Base-by-base conservation (phyloP, 2,888 invertebrate genomes). In the Seira musarum region DNA sequence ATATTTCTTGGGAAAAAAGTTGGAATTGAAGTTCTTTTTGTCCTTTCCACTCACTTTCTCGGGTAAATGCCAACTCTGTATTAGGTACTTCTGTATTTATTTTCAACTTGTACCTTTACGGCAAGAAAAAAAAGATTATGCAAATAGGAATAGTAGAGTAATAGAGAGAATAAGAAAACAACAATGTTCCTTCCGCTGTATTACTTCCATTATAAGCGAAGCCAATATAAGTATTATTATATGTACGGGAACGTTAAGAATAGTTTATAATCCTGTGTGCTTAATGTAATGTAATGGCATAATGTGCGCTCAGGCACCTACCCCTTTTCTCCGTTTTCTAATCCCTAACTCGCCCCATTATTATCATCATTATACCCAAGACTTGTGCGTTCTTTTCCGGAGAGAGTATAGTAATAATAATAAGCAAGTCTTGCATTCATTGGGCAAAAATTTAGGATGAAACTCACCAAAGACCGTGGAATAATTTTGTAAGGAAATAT, bases 241-340 rank as follows among this genome's bases (percentile, higher is more conserved):
- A 21, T 17, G 19, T 17, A 24, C 63, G 63, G 24, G 24, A 63
- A 22, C 24, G 24, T 1, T 63, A 5, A 22, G 2, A 64, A 24
- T 21, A 64, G 53, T 25, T 13, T 65, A 77, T 82, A 78, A 74
- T 75, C 79, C 74, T 60, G 40, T n/a, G n/a, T 40, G 76, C 69
- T 82, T 83, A 82, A 83, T 83, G 80, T 82, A 73, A 82, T 74
- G 81, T 82, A 77, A 85, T 83, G 82, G 75, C 80, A 76, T 82
- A 83, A 85, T 85, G 83, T 81, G 72, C 69, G 82, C 78, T 65
- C 68, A 83, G 82, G 80, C 83, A 81, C 76, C 83, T 81, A 80
- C 71, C 74, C 65, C 73, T 67, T 81, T 66, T 30, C 53, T 69
- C 78, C 82, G 77, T 79, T 6, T 40, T 40, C 40, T 85, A 83